These are phyloP conservation scores for Prosopocoilus inquinatus DNA, from an alignment of 2,888 invertebrate species.

Conservation along the genomic window DNA sequence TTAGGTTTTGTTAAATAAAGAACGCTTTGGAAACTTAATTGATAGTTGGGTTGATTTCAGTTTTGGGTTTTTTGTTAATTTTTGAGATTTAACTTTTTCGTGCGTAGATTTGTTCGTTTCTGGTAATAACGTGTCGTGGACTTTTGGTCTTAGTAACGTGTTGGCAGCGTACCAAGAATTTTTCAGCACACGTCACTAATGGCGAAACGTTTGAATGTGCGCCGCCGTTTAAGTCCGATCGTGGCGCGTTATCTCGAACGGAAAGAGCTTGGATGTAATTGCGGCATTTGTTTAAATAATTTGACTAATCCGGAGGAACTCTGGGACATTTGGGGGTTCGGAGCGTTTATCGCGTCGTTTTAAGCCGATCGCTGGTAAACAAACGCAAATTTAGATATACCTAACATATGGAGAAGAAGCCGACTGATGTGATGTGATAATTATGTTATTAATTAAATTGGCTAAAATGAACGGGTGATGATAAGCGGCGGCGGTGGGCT, in stretches of 20 bases:
- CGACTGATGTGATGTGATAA: not conserved
- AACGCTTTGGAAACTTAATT: too few species aligned
- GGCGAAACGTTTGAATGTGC: too few species aligned
- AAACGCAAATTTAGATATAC: conserved; percentile 8
- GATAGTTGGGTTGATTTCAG: too few species aligned
- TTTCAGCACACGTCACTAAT: conserved; percentile 22
- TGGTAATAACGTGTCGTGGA: conserved; percentile 11
- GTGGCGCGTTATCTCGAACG: too few species aligned
- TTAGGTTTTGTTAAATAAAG: too few species aligned
- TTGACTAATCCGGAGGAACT: too few species aligned
- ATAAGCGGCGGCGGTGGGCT: not conserved
- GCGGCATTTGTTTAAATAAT: too few species aligned
- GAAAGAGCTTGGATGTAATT: too few species aligned
- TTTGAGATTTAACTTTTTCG: not conserved
- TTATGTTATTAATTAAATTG: conserved; percentile 4
- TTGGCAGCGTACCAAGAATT: conserved; percentile 29
- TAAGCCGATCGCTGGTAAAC: not conserved
- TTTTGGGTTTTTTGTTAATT: too few species aligned
- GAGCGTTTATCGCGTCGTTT: too few species aligned
- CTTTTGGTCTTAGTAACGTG: conserved; percentile 21
- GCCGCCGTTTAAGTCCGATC: too few species aligned
- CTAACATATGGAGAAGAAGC: conserved; percentile 12
- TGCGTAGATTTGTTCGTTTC: conserved; percentile 9
- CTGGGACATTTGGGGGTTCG: too few species aligned
- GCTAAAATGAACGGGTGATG: not conserved